Conservation (phyloP, 2,797 vertebrate species). For the Pseudochaenichthys georgianus region DNA sequence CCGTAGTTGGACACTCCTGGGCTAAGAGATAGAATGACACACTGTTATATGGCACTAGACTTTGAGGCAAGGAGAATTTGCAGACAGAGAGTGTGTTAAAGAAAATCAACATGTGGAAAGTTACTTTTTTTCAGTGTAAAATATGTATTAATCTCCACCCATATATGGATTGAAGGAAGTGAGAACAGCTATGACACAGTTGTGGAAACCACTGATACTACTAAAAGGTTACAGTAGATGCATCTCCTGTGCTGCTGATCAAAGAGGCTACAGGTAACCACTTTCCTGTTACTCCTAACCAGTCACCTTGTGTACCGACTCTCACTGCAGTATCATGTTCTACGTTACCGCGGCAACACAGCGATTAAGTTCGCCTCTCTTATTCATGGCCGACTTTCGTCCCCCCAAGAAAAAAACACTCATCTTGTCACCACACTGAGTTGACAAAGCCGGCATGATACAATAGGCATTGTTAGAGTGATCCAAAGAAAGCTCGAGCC, state of each 20-base stretch:
- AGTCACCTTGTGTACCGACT: slow-evolving; percentile 61
- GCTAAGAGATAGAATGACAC: neutral
- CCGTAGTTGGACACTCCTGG: too few species aligned
- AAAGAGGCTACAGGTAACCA: slow-evolving; percentile 60
- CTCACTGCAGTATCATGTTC: slow-evolving; percentile 74
- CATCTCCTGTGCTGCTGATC: slow-evolving; percentile 36
- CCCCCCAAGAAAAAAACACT: slow-evolving; percentile 76
- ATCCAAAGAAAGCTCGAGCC: slow-evolving; percentile 55
- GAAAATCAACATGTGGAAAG: slow-evolving; percentile 1
- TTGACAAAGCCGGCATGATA: slow-evolving; percentile 54
- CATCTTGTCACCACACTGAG: slow-evolving; percentile 56
- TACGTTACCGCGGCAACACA: slow-evolving; percentile 79
- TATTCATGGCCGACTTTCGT: slow-evolving; percentile 75
- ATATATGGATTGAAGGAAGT: neutral
- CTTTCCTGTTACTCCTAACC: slow-evolving; percentile 67
- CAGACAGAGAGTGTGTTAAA: neutral
- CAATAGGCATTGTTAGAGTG: slow-evolving; percentile 52
- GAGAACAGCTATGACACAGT: slow-evolving; percentile 7
- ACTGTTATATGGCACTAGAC: neutral
- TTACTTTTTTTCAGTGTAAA: neutral
- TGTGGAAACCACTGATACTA: slow-evolving; percentile 36
- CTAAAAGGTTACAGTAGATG: slow-evolving; percentile 14
- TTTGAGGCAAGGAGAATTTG: neutral
- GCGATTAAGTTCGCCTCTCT: slow-evolving; percentile 76
- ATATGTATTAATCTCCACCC: neutral